Evolutionary conservation across 2,888 invertebrate genomes (phyloP).

Genomic region (Alcis repandata): DNA sequence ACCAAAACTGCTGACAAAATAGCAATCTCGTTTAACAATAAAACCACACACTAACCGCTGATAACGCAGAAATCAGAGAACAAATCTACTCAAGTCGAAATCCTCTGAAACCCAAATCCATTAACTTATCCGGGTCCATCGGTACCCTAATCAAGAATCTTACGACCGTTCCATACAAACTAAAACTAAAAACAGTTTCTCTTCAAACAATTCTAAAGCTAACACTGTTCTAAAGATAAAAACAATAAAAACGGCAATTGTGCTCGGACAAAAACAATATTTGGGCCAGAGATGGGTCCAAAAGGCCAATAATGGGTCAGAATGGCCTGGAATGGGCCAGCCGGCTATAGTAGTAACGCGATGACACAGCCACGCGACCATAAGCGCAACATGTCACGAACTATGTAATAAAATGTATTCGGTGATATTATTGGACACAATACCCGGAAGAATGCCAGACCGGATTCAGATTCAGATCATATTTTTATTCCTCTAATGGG

Average conservation of each 20-base stretch:
- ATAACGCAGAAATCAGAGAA: conserved; percentile 24
- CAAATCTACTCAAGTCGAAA: conserved; percentile 26
- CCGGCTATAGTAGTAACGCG: conserved; percentile 53
- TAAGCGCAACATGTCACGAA: conserved; percentile 64
- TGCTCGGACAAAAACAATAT: conserved; percentile 59
- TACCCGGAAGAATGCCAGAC: not conserved
- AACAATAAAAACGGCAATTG: conserved; percentile 54
- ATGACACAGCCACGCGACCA: conserved; percentile 50
- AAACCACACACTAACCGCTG: conserved; percentile 10
- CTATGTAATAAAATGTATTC: conserved; percentile 57
- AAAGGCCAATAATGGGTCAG: conserved; percentile 54
- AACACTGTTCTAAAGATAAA: conserved; percentile 49
- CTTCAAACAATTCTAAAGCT: conserved; percentile 48
- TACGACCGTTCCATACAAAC: conserved; percentile 4
- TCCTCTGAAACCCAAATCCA: conserved; percentile 31
- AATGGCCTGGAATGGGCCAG: conserved; percentile 44
- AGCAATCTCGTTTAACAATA: conserved; percentile 4
- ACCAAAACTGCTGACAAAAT: not conserved
- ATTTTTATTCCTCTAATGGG: too few species aligned
- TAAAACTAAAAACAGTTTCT: conserved; percentile 37
- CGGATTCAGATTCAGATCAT: not conserved
- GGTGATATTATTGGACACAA: conserved; percentile 32
- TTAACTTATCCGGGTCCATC: conserved; percentile 23
- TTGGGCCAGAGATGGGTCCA: conserved; percentile 53
- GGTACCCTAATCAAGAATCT: conserved; percentile 30